Percentiles rank a stretch among this genome's conserved stretches.
These are phyloP conservation scores for Dryococelus australis DNA, from an alignment of 2,888 invertebrate species.

Conservation along the genomic window DNA sequence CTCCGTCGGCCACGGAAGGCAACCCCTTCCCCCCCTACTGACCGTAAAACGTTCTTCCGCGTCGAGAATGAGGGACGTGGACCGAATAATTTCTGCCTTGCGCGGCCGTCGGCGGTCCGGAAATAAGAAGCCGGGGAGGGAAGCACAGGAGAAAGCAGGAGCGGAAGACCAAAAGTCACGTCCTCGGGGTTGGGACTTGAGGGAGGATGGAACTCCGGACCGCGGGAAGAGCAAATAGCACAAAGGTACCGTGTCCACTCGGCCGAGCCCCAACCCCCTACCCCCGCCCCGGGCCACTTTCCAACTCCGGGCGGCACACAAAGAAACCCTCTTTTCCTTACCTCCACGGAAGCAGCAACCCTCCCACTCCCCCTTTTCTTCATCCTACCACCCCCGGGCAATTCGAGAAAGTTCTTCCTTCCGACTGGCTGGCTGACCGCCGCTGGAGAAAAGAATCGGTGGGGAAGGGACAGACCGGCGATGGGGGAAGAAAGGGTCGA, in stretches of 20 bases:
- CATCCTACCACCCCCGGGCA: not conserved
- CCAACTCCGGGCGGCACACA: not conserved
- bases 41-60: not conserved
- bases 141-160: not conserved
- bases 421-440: slow-evolving; percentile 11
- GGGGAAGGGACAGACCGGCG: not conserved
- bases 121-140: not conserved
- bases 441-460: not conserved
- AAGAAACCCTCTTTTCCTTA: slow-evolving; percentile 16
- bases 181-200: not conserved
- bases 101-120: not conserved
- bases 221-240: not conserved
- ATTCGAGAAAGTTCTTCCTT: slow-evolving; percentile 2
- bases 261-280: not conserved
- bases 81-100: not conserved
- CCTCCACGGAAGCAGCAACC: not conserved
- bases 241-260: slow-evolving; percentile 8
- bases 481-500: not conserved
- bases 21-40: not conserved
- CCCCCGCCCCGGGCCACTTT: not conserved
- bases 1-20: not conserved
- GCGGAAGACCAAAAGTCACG: slow-evolving; percentile 10
- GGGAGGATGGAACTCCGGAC: slow-evolving; percentile 7
- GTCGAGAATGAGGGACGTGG: not conserved
- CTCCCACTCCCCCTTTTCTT: not conserved